Base-by-base conservation (phyloP, 2,797 vertebrate species). In the Pangasius macronema region DNA sequence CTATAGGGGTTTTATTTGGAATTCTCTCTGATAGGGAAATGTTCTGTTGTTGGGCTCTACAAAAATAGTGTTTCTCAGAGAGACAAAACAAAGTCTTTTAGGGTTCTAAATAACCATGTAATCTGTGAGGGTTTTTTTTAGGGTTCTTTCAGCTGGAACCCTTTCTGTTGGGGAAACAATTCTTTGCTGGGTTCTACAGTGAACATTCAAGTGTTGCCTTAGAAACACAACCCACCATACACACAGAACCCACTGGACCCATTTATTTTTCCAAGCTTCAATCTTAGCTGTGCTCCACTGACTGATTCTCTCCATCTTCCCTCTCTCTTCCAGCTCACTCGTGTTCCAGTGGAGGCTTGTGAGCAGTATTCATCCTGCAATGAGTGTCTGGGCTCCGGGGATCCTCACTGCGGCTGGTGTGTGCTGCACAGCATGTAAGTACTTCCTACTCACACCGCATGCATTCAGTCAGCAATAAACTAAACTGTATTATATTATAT, bases 401-500 rank as follows among this genome's bases (percentile, higher is more conserved):
- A 99, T 86, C 98, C 98, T 18, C 98, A 99, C 93, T 99, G 98
- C 8, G 98, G 98, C 86, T 99, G 98, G 98, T 99, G 98, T 94
- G 98, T 99, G 88, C 97, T 99, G 33, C 98, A 99, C 92, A 99
- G 97, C 94, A 97, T 72, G 98, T 99, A 94, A 99, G 98, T 99
- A 92, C 75, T 76, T 67, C 5, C 81, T 83, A 63, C 68, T 83
- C 46, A 18, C 10, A 10, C n/a, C 2, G 5, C 46, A 6, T 67
- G 18, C 81, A 68, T 61, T 61, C 57, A 81, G 55, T 3, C 53
- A 79, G 53, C 76, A 61, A 14, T 81, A 27, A 80, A 80, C 18
- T 6, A 11, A 36, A 80, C n/a, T n/a, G n/a, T n/a, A n/a, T n/a
- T n/a, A n/a, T n/a, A n/a, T n/a, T n/a, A n/a, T n/a, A n/a, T n/a